phyloP scores from a whole-genome alignment of 2,113 vertebrate species.

The Sinocyclocheilus anshuiensis region DNA sequence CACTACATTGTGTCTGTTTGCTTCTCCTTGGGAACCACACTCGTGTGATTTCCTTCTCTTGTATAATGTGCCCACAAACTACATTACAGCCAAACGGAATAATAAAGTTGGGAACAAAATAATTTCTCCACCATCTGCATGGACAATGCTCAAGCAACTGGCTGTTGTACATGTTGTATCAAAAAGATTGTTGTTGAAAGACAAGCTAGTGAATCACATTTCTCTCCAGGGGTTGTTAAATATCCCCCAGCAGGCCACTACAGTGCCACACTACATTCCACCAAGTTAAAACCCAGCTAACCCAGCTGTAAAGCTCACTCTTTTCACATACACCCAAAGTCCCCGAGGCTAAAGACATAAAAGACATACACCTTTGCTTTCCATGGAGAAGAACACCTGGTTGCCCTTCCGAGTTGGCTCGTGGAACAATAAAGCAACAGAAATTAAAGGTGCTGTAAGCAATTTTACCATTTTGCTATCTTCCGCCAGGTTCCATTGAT shows the following conservation, averaged over 20 bases:
- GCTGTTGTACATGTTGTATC: slow-evolving; percentile 12
- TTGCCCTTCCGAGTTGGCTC: slow-evolving; percentile 24
- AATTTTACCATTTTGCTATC: not conserved
- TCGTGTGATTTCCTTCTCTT: not conserved
- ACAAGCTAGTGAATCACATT: slow-evolving; percentile 51
- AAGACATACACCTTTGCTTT: slow-evolving; percentile 65
- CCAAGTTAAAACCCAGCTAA: slow-evolving; percentile 55
- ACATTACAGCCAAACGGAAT: slow-evolving; percentile 33
- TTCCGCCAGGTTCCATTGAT: not conserved
- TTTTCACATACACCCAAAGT: slow-evolving; percentile 44
- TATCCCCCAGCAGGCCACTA: slow-evolving; percentile 59
- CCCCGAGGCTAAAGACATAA: slow-evolving; percentile 55
- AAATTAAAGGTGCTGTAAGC: not conserved
- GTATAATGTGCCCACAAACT: slow-evolving; percentile 33
- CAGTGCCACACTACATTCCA: slow-evolving; percentile 66
- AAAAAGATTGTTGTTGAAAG: slow-evolving; percentile 46
- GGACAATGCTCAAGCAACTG: slow-evolving; percentile 1
- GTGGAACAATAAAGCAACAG: not conserved
- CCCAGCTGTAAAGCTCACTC: slow-evolving; percentile 47
- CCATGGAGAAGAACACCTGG: slow-evolving; percentile 33
- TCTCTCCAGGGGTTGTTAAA: slow-evolving; percentile 57
- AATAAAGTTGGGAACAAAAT: slow-evolving; percentile 13
- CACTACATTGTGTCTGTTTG: slow-evolving; percentile 21
- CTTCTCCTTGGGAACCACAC: slow-evolving; percentile 18
- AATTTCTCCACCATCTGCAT: slow-evolving; percentile 39